A percentile compares a stretch with the other conserved stretches of the same genome.
Evolutionary conservation across 2,888 invertebrate genomes (phyloP).

Genomic region (Biston stratarius): DNA sequence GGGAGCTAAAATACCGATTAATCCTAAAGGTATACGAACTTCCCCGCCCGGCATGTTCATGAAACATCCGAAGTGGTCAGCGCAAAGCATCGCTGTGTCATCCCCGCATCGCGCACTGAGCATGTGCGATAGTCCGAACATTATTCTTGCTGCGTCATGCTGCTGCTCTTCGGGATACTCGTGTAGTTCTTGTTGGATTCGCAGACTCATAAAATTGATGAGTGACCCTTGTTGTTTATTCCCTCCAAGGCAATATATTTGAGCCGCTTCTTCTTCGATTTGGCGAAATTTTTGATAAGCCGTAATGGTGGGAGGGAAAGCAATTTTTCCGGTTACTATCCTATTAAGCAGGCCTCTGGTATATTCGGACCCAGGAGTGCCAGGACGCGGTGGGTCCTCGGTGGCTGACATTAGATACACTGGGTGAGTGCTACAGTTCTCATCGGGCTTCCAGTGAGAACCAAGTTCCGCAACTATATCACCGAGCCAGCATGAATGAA

Average conservation of each 20-base stretch:
- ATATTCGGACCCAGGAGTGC: constrained; percentile 80
- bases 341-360: constrained; percentile 87
- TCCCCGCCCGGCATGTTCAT: constrained; percentile 87
- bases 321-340: constrained; percentile 88
- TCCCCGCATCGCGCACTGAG: constrained; percentile 88
- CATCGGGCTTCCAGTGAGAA: constrained; percentile 88
- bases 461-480: constrained; percentile 92
- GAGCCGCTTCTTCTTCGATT: constrained; percentile 88
- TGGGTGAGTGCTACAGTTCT: constrained; percentile 73
- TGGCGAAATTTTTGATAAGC: constrained; percentile 89
- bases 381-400: constrained; percentile 87
- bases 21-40: constrained; percentile 88
- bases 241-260: constrained; percentile 87
- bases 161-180: constrained; percentile 89
- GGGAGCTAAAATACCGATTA: constrained; percentile 88
- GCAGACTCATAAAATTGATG: constrained; percentile 87
- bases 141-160: constrained; percentile 88
- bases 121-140: constrained; percentile 88
- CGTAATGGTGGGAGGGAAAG: constrained; percentile 86
- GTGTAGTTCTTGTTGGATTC: constrained; percentile 89
- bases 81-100: constrained; percentile 81
- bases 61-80: constrained; percentile 73
- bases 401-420: constrained; percentile 88
- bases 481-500: constrained; percentile 92
- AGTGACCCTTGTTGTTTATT: constrained; percentile 88